Conservation (phyloP, 1,140 invertebrate species). For the Trigoniulus corallinus region DNA sequence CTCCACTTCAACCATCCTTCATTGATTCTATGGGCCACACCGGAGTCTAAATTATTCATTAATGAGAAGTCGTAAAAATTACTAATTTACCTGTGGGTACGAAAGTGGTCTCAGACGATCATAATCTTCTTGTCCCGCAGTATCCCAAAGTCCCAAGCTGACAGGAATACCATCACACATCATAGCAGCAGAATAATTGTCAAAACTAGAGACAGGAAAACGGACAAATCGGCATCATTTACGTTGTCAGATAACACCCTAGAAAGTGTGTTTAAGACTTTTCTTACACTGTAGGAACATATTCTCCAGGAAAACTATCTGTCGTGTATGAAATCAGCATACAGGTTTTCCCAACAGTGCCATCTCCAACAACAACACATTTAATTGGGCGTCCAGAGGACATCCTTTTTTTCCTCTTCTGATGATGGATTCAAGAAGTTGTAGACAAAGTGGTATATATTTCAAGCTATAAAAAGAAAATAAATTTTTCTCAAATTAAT, state of each 20-base stretch:
- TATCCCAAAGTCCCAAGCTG: slow-evolving; percentile 89
- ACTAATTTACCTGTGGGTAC: slow-evolving; percentile 52
- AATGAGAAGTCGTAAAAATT: background rate
- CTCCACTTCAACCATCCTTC: too few species aligned
- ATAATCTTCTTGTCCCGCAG: slow-evolving; percentile 94
- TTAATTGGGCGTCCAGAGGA: slow-evolving; percentile 83
- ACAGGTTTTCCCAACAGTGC: slow-evolving; percentile 95
- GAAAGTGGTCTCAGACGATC: slow-evolving; percentile 86
- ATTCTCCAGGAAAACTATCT: slow-evolving; percentile 96
- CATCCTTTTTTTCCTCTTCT: too few species aligned
- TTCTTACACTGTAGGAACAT: slow-evolving; percentile 87
- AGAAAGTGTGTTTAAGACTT: background rate
- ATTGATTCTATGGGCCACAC: too few species aligned
- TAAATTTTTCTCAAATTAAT: too few species aligned
- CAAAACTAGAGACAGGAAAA: slow-evolving; percentile 49
- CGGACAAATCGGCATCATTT: background rate
- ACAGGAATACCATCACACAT: slow-evolving; percentile 92
- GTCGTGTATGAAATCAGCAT: slow-evolving; percentile 98
- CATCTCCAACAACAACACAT: slow-evolving; percentile 87
- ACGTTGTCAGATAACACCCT: background rate
- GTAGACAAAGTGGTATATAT: too few species aligned
- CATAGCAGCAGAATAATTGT: slow-evolving; percentile 95
- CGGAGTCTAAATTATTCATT: too few species aligned
- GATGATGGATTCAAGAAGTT: too few species aligned
- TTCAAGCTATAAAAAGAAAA: too few species aligned